phyloP scores from a whole-genome alignment of 2,888 invertebrate genomes.

The Diogma glabrata region DNA sequence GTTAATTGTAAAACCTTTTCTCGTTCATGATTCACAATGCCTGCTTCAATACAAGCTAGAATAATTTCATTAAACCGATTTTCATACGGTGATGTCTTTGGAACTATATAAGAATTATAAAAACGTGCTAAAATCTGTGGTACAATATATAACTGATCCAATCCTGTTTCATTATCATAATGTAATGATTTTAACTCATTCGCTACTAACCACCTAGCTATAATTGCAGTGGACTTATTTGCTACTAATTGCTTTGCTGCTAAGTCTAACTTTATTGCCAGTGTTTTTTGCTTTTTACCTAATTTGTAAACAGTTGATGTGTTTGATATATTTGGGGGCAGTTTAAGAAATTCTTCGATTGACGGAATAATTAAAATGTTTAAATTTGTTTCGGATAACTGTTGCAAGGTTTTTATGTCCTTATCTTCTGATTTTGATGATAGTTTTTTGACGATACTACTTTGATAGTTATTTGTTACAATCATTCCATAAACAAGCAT shows the following conservation, averaged over 20 bases:
- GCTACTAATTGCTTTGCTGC: background rate
- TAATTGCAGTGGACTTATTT: background rate
- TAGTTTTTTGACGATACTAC: constrained; percentile 1
- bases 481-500: constrained; percentile 1
- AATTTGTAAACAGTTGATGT: background rate
- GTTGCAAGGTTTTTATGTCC: background rate
- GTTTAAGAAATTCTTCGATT: background rate
- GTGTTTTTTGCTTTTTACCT: background rate
- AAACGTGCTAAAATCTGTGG: background rate
- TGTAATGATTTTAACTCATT: background rate
- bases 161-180: background rate
- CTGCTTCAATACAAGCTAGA: background rate
- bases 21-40: background rate
- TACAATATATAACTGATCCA: background rate
- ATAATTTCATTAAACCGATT: background rate
- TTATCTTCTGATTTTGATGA: background rate
- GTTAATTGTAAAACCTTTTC: background rate
- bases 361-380: background rate
- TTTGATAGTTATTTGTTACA: background rate
- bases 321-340: background rate
- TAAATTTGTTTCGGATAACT: background rate
- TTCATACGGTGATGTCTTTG: constrained; percentile 1
- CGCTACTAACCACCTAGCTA: background rate
- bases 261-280: background rate
- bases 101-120: constrained; percentile 7